Percentiles rank a stretch among this genome's conserved stretches.
These are phyloP conservation scores for Anastatus disparis DNA, from an alignment of 1,140 invertebrate species.

Conservation along the genomic window DNA sequence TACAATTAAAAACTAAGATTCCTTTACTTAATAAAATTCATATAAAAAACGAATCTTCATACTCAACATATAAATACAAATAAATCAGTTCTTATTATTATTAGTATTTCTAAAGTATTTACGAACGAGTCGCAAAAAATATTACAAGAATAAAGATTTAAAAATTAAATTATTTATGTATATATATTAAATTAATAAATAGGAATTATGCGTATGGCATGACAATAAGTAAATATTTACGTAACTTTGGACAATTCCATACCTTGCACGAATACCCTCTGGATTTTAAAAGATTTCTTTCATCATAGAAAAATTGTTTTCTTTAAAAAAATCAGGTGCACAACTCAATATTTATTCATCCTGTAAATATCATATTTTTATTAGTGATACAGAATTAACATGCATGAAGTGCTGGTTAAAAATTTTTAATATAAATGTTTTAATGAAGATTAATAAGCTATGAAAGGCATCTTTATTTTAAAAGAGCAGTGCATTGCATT, in stretches of 20 bases:
- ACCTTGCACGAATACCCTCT: slow-evolving; percentile 33
- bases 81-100: slow-evolving; percentile 24
- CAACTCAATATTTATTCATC: slow-evolving; percentile 27
- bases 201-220: slow-evolving; percentile 31
- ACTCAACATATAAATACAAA: slow-evolving; percentile 25
- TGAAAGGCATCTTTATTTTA: too few relatives aligned
- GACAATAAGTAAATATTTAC: slow-evolving; percentile 35
- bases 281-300: slow-evolving; percentile 28
- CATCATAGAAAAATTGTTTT: slow-evolving; percentile 16
- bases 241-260: slow-evolving; percentile 40
- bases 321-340: slow-evolving; percentile 11
- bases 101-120: slow-evolving; percentile 21
- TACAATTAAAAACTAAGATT: slow-evolving; percentile 23
- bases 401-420: too few relatives aligned
- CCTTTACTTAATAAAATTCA: slow-evolving; percentile 17
- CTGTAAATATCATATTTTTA: slow-evolving; percentile 32
- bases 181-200: slow-evolving; percentile 37
- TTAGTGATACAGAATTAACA: too few relatives aligned
- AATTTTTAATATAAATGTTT: too few relatives aligned
- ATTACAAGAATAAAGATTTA: slow-evolving; percentile 37
- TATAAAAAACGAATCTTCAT: slow-evolving; percentile 32
- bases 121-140: slow-evolving; percentile 32
- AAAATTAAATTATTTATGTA: slow-evolving; percentile 23
- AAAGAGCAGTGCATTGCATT: too few relatives aligned
- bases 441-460: too few relatives aligned